Base-by-base conservation (phyloP, 2,797 vertebrate species). In the Poecile montanus region DNA sequence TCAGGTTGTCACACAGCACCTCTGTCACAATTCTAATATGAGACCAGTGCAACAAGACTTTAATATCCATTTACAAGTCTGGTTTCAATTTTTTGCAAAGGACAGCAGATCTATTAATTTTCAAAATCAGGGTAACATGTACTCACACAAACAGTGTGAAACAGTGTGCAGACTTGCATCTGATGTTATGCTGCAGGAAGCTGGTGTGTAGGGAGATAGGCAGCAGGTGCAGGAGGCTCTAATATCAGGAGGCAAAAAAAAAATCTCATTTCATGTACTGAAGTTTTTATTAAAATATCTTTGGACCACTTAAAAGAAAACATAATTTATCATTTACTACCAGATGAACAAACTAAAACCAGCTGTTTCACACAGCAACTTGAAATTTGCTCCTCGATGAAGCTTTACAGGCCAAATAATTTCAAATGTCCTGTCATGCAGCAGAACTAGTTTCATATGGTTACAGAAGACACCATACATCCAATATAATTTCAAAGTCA, bases 301-400 rank as follows among this genome's bases (percentile, higher is more conserved):
- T n/a, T 61, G 48, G 32, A 87, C 56, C 34, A 94, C 57, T 65
- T 71, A 76, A 32, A 84, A 60, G 32, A 81, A 88, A 84, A 75
- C 10, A 40, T 32, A 47, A 83, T 91, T 97, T 95, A 96, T 91
- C 60, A 17, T 81, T 93, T 94, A 95, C 84, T 51, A 91, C 38
- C 71, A 94, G 60, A 82, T 79, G 34, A 92, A 72, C 71, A 91
- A 88, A 92, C 38, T 77, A 90, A 96, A 96, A 58, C 42, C 67
- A 94, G 93, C 96, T 96, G 95, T 93, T 96, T 93, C 85, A 94
- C 61, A 95, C 90, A 97, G 97, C 95, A 88, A 93, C 18, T 84
- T 96, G 79, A 74, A 83, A 96, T 84, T 61, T 91, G 89, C 94
- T 97, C 89, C 95, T 85, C 26, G 45, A 36, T n/a, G 93, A 97